Conservation (phyloP, 2,797 vertebrate species). For the Periophthalmus magnuspinnatus region DNA sequence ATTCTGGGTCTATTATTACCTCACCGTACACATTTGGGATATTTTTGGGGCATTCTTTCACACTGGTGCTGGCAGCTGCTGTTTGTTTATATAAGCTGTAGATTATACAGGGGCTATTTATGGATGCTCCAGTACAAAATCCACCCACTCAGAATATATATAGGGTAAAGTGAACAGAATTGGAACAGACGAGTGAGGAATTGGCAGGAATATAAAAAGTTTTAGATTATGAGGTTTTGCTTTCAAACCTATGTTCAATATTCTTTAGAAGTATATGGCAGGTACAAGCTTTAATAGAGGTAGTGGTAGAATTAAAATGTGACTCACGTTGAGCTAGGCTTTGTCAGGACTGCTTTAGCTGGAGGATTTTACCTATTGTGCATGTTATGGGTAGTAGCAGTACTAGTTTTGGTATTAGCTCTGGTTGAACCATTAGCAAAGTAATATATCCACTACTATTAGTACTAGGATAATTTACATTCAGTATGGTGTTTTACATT, state of each 20-base stretch:
- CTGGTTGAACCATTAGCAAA: too few species aligned
- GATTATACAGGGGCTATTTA: conserved; percentile 60
- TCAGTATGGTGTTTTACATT: not conserved
- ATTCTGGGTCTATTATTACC: conserved; percentile 25
- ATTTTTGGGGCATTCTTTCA: conserved; percentile 44
- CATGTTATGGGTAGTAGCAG: too few species aligned
- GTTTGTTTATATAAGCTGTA: conserved; percentile 58
- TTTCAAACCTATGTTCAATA: not conserved
- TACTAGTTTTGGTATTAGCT: too few species aligned
- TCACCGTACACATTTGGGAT: conserved; percentile 45
- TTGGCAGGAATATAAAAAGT: not conserved
- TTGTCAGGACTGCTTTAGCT: too few species aligned
- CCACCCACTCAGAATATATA: conserved; percentile 38
- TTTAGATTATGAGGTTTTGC: conserved; percentile 11
- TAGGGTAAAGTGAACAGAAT: conserved; percentile 12
- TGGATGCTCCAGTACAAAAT: conserved; percentile 42
- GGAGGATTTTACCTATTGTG: too few species aligned
- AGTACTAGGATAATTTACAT: too few species aligned
- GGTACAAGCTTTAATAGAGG: not conserved
- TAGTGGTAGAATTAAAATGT: not conserved
- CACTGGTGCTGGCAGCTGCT: conserved; percentile 51
- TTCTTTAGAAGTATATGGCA: not conserved
- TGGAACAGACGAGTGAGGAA: conserved; percentile 29
- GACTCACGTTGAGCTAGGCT: too few species aligned
- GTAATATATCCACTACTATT: too few species aligned